Percentiles rank a stretch among this genome's conserved stretches.
These are phyloP conservation scores for Drosophila carrolli DNA, from an alignment of 1,140 invertebrate species.

Conservation along the genomic window DNA sequence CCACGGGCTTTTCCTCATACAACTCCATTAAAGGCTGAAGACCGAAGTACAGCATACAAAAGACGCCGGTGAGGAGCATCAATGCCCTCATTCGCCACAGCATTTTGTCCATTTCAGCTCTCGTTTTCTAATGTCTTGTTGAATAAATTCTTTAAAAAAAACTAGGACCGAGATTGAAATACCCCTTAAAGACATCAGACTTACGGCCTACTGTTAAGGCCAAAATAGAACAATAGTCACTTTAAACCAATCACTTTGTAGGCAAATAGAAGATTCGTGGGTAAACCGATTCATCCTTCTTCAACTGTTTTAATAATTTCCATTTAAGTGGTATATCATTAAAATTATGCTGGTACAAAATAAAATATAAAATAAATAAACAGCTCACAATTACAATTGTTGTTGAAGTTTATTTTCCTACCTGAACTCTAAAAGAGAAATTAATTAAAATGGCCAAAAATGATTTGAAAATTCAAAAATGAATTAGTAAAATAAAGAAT, in stretches of 20 bases:
- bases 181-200: not conserved
- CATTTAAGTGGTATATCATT: slow-evolving; percentile 27
- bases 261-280: no score
- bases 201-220: not conserved
- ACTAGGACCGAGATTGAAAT: not conserved
- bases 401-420: slow-evolving; percentile 6
- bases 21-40: slow-evolving; percentile 4
- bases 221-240: not conserved
- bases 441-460: slow-evolving; percentile 68
- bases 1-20: not conserved
- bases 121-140: no score
- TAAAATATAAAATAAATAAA: no score
- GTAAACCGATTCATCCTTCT: not conserved
- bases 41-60: slow-evolving; percentile 22
- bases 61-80: slow-evolving; percentile 4
- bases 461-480: slow-evolving; percentile 34
- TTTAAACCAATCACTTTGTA: no score
- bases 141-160: no score
- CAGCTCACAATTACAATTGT: slow-evolving; percentile 8
- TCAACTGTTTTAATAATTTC: not conserved
- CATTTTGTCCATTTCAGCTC: not conserved
- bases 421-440: slow-evolving; percentile 22
- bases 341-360: slow-evolving; percentile 44
- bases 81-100: slow-evolving; percentile 2
- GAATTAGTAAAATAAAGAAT: slow-evolving; percentile 52